Percentiles rank a stretch among this genome's conserved stretches.
phyloP scores from a whole-genome alignment of 2,113 vertebrate genomes.

The Mellivora capensis region DNA sequence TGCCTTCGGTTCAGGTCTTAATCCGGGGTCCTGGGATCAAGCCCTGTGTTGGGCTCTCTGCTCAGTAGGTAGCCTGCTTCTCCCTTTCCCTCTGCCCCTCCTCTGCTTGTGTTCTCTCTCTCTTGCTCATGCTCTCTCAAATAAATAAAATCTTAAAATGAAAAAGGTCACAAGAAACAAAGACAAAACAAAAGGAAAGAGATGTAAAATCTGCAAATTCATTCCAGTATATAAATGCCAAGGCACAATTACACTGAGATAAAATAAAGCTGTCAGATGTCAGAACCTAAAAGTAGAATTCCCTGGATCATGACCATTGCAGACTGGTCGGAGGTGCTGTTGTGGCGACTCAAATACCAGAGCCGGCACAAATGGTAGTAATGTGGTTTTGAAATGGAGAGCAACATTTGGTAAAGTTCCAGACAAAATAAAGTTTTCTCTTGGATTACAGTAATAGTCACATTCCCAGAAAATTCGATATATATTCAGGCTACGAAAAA shows the following conservation, averaged over 20 bases:
- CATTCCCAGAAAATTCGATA: not conserved
- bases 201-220: not conserved
- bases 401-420: not conserved
- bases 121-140: too few relatives aligned
- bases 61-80: too few relatives aligned
- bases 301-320: too few relatives aligned
- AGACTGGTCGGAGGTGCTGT: not conserved
- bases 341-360: not conserved
- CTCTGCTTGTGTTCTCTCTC: too few relatives aligned
- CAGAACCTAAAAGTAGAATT: not conserved
- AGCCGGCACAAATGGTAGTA: not conserved
- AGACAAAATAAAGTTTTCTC: not conserved
- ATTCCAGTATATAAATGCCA: not conserved
- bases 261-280: not conserved
- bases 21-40: not conserved
- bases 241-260: not conserved
- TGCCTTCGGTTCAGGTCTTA: not conserved
- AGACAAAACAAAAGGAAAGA: not conserved
- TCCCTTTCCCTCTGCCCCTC: too few relatives aligned
- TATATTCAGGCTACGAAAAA: not conserved
- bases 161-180: not conserved
- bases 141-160: too few relatives aligned
- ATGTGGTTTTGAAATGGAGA: not conserved
- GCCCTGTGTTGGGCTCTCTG: too few relatives aligned
- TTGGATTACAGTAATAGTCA: not conserved